Percentiles rank a stretch among this genome's conserved stretches.
phyloP scores from a whole-genome alignment of 1,140 invertebrate genomes.

The Drosophila kikkawai region DNA sequence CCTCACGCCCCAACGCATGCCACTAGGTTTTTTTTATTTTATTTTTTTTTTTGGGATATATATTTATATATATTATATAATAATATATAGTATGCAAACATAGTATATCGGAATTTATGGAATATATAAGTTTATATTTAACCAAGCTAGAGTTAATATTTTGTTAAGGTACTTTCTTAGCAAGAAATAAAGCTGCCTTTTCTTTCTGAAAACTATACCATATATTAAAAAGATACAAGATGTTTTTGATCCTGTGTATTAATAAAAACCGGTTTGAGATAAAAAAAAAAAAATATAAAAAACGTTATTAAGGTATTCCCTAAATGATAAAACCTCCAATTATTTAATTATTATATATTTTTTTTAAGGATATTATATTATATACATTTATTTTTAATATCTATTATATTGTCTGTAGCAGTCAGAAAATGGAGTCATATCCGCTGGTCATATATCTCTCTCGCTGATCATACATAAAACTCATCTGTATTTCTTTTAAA shows the following conservation, averaged over 20 bases:
- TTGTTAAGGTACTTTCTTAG: background rate
- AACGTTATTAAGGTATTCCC: no score
- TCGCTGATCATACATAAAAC: background rate
- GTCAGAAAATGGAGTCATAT: background rate
- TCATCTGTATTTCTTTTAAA: background rate
- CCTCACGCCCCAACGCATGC: constrained; percentile 99
- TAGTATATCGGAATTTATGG: constrained; percentile 21
- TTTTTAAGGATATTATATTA: background rate
- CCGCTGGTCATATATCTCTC: background rate
- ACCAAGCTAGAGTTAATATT: constrained; percentile 17
- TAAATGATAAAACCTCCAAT: background rate
- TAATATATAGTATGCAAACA: constrained; percentile 35
- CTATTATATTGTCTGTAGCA: background rate
- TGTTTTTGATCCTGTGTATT: no score
- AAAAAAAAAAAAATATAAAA: no score
- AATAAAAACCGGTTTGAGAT: no score
- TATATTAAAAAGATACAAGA: no score
- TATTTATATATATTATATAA: constrained; percentile 41
- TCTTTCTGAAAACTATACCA: background rate
- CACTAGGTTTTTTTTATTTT: constrained; percentile 88
- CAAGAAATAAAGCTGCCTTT: background rate
- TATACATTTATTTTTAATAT: background rate
- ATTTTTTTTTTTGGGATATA: constrained; percentile 29
- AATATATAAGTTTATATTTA: constrained; percentile 17
- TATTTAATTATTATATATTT: background rate